A percentile compares a stretch with the other conserved stretches of the same genome.
These are phyloP conservation scores for Cassiopea xamachana DNA, from an alignment of 30 jellyfish, hydroid and myxozoan genomes.

Conservation along the genomic window DNA sequence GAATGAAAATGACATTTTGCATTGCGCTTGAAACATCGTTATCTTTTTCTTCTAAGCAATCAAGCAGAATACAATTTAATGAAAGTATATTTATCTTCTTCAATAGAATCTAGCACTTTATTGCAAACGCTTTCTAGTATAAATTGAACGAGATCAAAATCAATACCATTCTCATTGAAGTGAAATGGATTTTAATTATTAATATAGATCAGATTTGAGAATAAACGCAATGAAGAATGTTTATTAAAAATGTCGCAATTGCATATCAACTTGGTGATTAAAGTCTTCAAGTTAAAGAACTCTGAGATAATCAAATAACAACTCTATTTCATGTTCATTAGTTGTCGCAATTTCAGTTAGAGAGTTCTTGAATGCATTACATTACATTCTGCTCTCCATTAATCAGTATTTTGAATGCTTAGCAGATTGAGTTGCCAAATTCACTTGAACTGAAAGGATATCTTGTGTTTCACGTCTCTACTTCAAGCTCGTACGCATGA, in stretches of 20 bases:
- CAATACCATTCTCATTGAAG: not conserved
- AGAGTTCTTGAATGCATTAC: not conserved
- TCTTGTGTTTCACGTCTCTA: too few species aligned
- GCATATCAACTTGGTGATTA: constrained; percentile 29
- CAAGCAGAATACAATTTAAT: not conserved
- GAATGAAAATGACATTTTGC: too few species aligned
- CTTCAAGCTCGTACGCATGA: too few species aligned
- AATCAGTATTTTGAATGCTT: not conserved
- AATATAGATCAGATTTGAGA: constrained; percentile 41
- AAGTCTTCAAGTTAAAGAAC: constrained; percentile 17
- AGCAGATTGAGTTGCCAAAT: not conserved
- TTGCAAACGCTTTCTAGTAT: constrained; percentile 13
- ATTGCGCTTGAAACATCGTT: too few species aligned
- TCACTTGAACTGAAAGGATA: too few species aligned
- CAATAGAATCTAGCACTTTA: constrained; percentile 27
- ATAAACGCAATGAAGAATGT: constrained; percentile 3
- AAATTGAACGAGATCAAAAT: constrained; percentile 11
- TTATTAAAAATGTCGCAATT: constrained; percentile 51
- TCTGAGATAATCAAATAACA: constrained; percentile 12
- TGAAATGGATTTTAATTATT: constrained; percentile 13
- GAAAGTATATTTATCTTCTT: not conserved
- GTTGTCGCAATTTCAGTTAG: not conserved
- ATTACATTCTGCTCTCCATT: not conserved
- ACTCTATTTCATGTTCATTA: constrained; percentile 28
- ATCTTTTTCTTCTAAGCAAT: too few species aligned